Base-by-base conservation (phyloP, 2,113 vertebrate species). In the Elgaria multicarinata region DNA sequence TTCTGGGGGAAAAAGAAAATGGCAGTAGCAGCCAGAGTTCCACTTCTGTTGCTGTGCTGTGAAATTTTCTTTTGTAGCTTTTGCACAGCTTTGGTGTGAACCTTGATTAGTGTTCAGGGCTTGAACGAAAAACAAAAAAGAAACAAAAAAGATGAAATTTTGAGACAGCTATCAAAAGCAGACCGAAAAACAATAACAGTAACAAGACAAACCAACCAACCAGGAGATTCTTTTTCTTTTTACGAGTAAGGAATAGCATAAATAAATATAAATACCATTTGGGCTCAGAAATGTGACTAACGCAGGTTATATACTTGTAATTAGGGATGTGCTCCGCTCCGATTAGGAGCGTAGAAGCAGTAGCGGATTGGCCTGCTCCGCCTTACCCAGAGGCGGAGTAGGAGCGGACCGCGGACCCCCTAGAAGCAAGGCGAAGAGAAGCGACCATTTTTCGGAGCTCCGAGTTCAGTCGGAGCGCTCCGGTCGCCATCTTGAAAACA, bases 251-350 rank as follows among this genome's bases (percentile, higher is more conserved):
- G n/a, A 3, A 31, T 55, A 18, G 31, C 24, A 39, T 39, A 74
- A 39, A 20, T 14, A 74, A 74, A 74, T 24, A 42, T 6, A 75
- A 36, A 72, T n/a, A 42, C 22, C 39, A 16, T 76, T 85, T 85
- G 50, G 33, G 20, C 31, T 72, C 28, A 85, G 55, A 0, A 50
- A 76, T 69, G 33, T 50, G 6, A 55, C 79, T 75, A 0, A 12
- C 67, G 0, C 31, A 20, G 42, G 82, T 14, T 22, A 4, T 26
- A 83, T 0, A 0, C 31, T 0, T n/a, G n/a, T n/a, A n/a, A n/a
- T n/a, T n/a, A n/a, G n/a, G n/a, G n/a, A n/a, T n/a, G n/a, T n/a
- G n/a, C n/a, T n/a, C n/a, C n/a, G n/a, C n/a, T n/a, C n/a, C n/a
- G n/a, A n/a, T n/a, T n/a, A n/a, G n/a, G n/a, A n/a, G n/a, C n/a